phyloP scores from a whole-genome alignment of 2,113 vertebrate genomes.

The Poeciliopsis occidentalis region DNA sequence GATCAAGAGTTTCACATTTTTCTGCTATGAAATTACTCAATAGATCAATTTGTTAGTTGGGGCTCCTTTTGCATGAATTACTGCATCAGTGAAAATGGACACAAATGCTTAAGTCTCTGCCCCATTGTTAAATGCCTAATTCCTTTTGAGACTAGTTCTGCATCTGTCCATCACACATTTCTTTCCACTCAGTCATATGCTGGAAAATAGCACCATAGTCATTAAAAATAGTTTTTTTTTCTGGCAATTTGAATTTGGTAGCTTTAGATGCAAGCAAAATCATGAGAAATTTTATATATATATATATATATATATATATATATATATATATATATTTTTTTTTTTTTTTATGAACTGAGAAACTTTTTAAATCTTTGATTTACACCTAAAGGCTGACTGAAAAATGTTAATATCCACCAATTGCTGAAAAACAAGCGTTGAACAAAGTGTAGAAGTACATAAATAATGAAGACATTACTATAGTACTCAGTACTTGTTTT shows the following conservation, averaged over 20 bases:
- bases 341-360: not conserved
- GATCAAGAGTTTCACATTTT: constrained; percentile 1
- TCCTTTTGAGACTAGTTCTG: not conserved
- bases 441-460: not conserved
- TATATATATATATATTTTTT: not conserved
- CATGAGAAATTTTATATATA: not conserved
- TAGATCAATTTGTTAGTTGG: not conserved
- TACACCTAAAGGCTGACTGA: not conserved
- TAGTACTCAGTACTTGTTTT: constrained; percentile 59
- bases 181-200: not conserved
- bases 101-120: not conserved
- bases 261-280: not conserved
- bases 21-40: not conserved
- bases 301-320: no score
- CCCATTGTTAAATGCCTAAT: not conserved
- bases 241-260: not conserved
- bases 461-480: constrained; percentile 6
- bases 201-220: no score
- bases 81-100: not conserved
- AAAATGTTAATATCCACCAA: not conserved
- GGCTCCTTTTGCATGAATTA: not conserved
- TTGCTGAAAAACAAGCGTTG: not conserved
- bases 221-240: no score
- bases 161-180: not conserved
- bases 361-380: no score